Conservation (phyloP, 2,888 invertebrate species). For the Theodoxus fluviatilis region DNA sequence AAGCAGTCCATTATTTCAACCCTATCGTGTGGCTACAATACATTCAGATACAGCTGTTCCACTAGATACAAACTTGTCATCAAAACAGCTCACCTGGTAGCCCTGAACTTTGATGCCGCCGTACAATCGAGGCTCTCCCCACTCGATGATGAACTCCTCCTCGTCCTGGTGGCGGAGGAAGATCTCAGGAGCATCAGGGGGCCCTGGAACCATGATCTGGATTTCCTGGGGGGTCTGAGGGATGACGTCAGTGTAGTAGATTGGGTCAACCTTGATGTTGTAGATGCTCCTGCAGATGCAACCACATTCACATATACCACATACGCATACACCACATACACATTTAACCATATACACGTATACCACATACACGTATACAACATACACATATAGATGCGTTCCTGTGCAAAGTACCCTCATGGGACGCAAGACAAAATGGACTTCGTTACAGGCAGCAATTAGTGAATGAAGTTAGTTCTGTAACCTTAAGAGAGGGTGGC, state of each 20-base stretch:
- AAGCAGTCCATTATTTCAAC: no score
- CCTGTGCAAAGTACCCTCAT: no score
- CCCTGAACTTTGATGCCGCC: constrained; percentile 60
- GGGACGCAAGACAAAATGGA: no score
- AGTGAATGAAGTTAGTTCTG: no score
- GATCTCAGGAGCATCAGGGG: constrained; percentile 63
- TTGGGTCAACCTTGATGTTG: constrained; percentile 58
- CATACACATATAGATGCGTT: no score
- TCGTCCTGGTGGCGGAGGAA: constrained; percentile 56
- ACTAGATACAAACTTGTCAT: neutral
- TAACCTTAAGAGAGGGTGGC: no score
- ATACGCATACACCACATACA: no score
- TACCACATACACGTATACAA: no score
- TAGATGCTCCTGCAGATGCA: constrained; percentile 53
- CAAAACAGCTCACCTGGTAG: constrained; percentile 58
- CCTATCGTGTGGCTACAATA: no score
- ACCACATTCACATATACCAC: no score
- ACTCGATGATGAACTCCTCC: constrained; percentile 63
- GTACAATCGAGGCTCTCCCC: constrained; percentile 63
- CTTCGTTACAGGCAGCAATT: no score
- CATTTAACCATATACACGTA: no score
- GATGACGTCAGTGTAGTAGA: constrained; percentile 53
- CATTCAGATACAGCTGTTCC: neutral
- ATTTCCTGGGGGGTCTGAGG: constrained; percentile 53
- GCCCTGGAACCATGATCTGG: constrained; percentile 62